A percentile compares a stretch with the other conserved stretches of the same genome.
Evolutionary conservation across 1,140 invertebrate species (phyloP).

Genomic region (Apolygus lucorum): DNA sequence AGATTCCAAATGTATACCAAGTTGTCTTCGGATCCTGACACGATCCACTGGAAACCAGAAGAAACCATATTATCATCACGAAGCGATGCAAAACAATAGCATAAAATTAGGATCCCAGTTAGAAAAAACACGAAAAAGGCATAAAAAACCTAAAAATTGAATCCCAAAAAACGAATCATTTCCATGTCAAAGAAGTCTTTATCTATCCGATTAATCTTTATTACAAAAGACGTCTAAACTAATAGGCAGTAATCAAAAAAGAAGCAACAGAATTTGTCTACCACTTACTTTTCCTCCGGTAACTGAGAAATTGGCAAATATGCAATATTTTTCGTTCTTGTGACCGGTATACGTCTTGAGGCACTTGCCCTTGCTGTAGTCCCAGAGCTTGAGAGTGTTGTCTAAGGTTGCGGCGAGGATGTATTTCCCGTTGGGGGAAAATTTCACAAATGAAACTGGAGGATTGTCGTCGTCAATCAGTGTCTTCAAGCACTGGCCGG

Average conservation of each 20-base stretch:
- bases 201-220: too few species aligned
- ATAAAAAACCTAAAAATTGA: conserved; percentile 22
- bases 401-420: conserved; percentile 96
- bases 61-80: too few species aligned
- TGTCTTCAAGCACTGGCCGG: conserved; percentile 98
- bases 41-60: conserved; percentile 82
- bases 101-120: too few species aligned
- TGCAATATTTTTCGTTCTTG: conserved; percentile 99
- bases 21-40: conserved; percentile 99
- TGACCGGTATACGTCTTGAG: conserved; percentile 97
- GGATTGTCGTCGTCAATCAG: conserved; percentile 95
- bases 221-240: too few species aligned
- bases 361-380: conserved; percentile 96
- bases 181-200: too few species aligned
- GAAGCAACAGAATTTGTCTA: too few species aligned
- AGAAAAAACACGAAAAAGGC: too few species aligned
- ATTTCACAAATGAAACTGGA: conserved; percentile 99
- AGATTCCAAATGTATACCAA: conserved; percentile 99
- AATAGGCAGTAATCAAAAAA: too few species aligned
- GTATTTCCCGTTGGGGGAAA: conserved; percentile 99
- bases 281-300: conserved; percentile 89
- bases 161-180: too few species aligned
- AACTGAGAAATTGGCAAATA: conserved; percentile 99
- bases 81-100: too few species aligned
- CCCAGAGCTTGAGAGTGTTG: conserved; percentile 98